These are phyloP conservation scores for Muscicapa striata DNA, from an alignment of 2,797 vertebrate genomes.

Conservation along the genomic window DNA sequence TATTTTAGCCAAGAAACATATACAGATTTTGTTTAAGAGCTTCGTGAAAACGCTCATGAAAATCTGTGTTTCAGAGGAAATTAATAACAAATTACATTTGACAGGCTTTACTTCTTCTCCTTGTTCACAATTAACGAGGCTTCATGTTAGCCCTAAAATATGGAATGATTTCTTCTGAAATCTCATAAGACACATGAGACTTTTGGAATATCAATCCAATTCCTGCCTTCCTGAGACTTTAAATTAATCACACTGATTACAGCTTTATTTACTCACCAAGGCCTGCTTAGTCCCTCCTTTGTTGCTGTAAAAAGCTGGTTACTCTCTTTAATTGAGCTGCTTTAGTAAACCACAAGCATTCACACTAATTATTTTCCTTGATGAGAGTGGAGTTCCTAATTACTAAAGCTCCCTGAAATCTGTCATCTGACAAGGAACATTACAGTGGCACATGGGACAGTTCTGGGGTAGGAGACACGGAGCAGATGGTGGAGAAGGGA, in stretches of 20 bases:
- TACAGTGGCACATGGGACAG: background rate
- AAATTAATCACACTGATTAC: slow-evolving; percentile 81
- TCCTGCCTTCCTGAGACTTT: slow-evolving; percentile 71
- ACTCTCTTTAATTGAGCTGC: slow-evolving; percentile 77
- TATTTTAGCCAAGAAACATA: background rate
- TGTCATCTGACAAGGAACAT: slow-evolving; percentile 25
- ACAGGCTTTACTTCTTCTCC: background rate
- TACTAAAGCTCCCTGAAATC: slow-evolving; percentile 72
- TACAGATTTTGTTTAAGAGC: background rate
- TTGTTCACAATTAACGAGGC: slow-evolving; percentile 56
- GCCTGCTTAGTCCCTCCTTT: slow-evolving; percentile 73
- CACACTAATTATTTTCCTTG: slow-evolving; percentile 78
- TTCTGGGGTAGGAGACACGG: background rate
- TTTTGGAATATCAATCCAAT: slow-evolving; percentile 71
- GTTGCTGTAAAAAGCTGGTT: slow-evolving; percentile 78
- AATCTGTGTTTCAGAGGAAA: background rate
- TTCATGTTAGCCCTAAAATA: background rate
- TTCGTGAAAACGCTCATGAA: background rate
- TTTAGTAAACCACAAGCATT: slow-evolving; percentile 76
- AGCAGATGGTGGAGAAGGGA: background rate
- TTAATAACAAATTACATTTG: background rate
- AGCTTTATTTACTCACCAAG: slow-evolving; percentile 81
- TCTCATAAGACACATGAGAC: slow-evolving; percentile 59
- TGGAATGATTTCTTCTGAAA: slow-evolving; percentile 39
- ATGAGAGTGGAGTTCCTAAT: slow-evolving; percentile 77